Conservation (phyloP, 2,113 vertebrate species). For the Gymnocephalus cernua region DNA sequence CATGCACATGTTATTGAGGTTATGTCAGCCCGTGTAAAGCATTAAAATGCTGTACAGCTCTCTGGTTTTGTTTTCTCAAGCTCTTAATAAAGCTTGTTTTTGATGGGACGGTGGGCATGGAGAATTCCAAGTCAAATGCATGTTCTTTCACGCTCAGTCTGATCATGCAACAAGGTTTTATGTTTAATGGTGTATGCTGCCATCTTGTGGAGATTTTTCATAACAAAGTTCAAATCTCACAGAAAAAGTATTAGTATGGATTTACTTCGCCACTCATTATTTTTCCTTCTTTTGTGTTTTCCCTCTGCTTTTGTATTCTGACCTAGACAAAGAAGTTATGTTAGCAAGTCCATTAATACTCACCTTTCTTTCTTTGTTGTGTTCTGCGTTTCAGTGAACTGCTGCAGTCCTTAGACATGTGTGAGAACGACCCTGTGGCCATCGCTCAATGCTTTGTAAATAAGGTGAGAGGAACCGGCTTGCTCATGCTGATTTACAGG, state of each 20-base stretch:
- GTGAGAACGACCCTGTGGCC: constrained; percentile 91
- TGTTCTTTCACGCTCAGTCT: background rate
- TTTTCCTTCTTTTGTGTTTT: background rate
- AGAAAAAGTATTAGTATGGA: background rate
- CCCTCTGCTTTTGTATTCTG: background rate
- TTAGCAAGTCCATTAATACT: background rate
- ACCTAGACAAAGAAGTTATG: background rate
- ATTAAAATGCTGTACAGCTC: background rate
- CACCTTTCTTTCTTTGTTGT: background rate
- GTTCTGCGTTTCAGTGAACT: constrained; percentile 85
- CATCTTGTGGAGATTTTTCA: constrained; percentile 55
- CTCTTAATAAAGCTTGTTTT: constrained; percentile 11
- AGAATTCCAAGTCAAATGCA: constrained; percentile 1
- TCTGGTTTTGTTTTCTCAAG: constrained; percentile 14
- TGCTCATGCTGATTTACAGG: constrained; percentile 2
- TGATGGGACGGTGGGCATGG: background rate
- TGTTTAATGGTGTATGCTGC: constrained; percentile 40
- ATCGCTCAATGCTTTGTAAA: constrained; percentile 95
- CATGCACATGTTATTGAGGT: constrained; percentile 9
- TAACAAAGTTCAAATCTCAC: background rate
- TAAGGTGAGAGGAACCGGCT: constrained; percentile 83
- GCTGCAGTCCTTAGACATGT: constrained; percentile 93
- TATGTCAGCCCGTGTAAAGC: constrained; percentile 8
- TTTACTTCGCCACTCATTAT: background rate
- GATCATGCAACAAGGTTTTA: background rate